Conservation (phyloP, 2,797 vertebrate species). For the Coranthus polyacanthus region DNA sequence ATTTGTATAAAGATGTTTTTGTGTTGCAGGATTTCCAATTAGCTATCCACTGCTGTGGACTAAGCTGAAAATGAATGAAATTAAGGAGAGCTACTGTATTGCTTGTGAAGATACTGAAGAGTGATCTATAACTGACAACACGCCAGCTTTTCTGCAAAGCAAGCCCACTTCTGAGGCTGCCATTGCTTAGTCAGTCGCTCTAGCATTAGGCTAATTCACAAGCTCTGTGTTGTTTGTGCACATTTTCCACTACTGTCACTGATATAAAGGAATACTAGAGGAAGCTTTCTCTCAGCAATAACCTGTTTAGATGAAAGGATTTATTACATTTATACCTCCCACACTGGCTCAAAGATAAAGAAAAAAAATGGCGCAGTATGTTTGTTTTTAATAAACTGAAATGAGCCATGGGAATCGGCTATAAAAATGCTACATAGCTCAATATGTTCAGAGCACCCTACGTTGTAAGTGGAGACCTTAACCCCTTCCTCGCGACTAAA, state of each 20-base stretch:
- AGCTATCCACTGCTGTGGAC: background rate
- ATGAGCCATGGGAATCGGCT: slow-evolving; percentile 24
- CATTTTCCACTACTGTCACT: slow-evolving; percentile 33
- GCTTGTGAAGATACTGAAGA: slow-evolving; percentile 38
- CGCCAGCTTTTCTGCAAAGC: slow-evolving; percentile 69
- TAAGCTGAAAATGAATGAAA: slow-evolving; percentile 7
- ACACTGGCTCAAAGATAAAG: background rate
- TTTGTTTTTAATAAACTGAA: slow-evolving; percentile 46
- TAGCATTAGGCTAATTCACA: slow-evolving; percentile 73
- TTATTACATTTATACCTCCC: slow-evolving; percentile 43
- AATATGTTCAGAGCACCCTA: slow-evolving; percentile 14
- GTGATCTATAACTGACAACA: slow-evolving; percentile 58
- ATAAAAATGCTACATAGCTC: slow-evolving; percentile 38
- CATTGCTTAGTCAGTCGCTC: slow-evolving; percentile 68
- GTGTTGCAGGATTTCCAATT: no score
- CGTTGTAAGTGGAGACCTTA: background rate
- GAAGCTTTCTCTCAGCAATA: slow-evolving; percentile 52
- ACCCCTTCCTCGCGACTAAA: background rate
- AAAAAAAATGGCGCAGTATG: slow-evolving; percentile 20
- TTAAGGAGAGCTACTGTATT: slow-evolving; percentile 6
- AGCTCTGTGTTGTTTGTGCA: slow-evolving; percentile 43
- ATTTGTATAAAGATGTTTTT: no score
- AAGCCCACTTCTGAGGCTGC: slow-evolving; percentile 34
- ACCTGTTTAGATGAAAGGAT: slow-evolving; percentile 16
- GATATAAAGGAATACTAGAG: slow-evolving; percentile 31